Percentiles rank a stretch among this genome's conserved stretches.
phyloP scores from a whole-genome alignment of 2,888 invertebrate species.

The Chalcis sispes region DNA sequence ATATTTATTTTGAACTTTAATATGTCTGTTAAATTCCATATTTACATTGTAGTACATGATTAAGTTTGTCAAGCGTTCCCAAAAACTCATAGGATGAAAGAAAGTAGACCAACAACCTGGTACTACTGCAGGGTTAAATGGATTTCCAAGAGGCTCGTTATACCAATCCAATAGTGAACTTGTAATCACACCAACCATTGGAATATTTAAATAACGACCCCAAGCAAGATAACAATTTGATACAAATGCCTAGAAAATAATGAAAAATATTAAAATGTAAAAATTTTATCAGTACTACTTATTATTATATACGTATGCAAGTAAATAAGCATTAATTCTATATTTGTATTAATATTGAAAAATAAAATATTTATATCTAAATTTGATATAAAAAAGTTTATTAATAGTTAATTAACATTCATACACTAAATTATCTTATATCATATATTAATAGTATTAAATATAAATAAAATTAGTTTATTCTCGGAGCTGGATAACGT shows the following conservation, averaged over 20 bases:
- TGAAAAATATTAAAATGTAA: background rate
- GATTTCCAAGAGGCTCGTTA: constrained; percentile 43
- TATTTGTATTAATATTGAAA: no score
- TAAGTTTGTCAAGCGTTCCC: constrained; percentile 30
- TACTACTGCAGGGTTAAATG: constrained; percentile 18
- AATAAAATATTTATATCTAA: no score
- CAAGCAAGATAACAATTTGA: constrained; percentile 38
- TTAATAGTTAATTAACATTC: no score
- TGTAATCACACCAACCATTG: constrained; percentile 37
- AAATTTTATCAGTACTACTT: background rate
- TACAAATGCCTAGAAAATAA: constrained; percentile 16
- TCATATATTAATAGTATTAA: no score
- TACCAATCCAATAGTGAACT: constrained; percentile 32
- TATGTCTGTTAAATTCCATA: background rate
- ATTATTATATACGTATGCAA: background rate
- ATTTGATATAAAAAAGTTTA: no score
- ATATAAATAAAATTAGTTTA: no score
- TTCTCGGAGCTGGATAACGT: no score
- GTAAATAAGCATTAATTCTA: background rate
- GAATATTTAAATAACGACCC: constrained; percentile 36
- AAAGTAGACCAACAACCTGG: constrained; percentile 12
- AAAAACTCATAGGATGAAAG: constrained; percentile 26
- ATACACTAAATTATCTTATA: no score
- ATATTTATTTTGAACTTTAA: constrained; percentile 15
- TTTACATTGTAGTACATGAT: background rate